phyloP scores from a whole-genome alignment of 1,140 invertebrate species.

The Phortica variegata region DNA sequence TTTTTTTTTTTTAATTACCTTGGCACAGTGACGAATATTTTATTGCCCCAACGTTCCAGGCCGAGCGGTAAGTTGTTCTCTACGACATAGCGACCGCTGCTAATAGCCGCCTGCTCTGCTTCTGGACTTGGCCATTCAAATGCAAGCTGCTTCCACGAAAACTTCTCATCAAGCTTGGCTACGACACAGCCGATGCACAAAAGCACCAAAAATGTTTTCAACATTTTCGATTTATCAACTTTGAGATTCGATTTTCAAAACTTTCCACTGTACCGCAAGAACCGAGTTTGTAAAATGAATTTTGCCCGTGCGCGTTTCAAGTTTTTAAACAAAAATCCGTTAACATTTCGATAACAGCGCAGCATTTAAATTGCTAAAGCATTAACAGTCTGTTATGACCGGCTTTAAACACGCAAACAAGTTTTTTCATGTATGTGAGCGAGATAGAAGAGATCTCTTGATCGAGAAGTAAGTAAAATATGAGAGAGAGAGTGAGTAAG shows the following conservation, averaged over 20 bases:
- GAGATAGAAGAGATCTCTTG: too few relatives aligned
- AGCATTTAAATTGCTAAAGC: conserved; percentile 32
- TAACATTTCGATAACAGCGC: too few relatives aligned
- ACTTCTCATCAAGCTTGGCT: conserved; percentile 62
- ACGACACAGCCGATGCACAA: conserved; percentile 5
- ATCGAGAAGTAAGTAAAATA: too few relatives aligned
- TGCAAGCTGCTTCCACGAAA: conserved; percentile 68
- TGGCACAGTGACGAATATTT: conserved; percentile 75
- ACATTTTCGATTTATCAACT: neutral
- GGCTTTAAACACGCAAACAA: conserved; percentile 16
- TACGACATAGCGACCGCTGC: conserved; percentile 64
- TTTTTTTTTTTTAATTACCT: conserved; percentile 48
- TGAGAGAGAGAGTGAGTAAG: too few relatives aligned
- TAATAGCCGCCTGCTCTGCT: conserved; percentile 63
- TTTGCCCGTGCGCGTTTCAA: conserved; percentile 28
- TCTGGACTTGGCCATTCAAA: conserved; percentile 69
- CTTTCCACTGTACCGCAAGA: conserved; percentile 18
- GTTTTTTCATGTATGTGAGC: too few relatives aligned
- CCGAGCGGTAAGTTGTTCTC: conserved; percentile 74
- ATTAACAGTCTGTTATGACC: conserved; percentile 5
- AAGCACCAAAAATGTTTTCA: neutral
- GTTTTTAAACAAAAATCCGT: conserved; percentile 9
- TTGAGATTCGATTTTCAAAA: neutral
- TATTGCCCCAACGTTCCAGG: conserved; percentile 71
- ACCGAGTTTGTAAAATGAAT: too few relatives aligned